Conservation (phyloP, 2,888 invertebrate species). For the Heliconius ismenius region DNA sequence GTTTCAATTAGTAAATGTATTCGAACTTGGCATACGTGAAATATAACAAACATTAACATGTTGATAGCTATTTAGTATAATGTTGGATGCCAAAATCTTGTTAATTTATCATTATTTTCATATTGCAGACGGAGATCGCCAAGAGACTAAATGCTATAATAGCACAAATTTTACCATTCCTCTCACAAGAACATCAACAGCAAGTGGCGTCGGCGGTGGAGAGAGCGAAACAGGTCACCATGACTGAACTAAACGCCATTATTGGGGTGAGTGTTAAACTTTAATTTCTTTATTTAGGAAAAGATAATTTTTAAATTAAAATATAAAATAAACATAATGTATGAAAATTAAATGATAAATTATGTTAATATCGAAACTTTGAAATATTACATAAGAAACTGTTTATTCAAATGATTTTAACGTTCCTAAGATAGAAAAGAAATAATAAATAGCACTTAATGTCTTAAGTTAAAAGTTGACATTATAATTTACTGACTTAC, state of each 20-base stretch:
- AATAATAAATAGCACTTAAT: too few species aligned
- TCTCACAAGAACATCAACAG: slow-evolving; percentile 95
- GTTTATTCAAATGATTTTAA: background rate
- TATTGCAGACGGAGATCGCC: slow-evolving; percentile 93
- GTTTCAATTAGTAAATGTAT: slow-evolving; percentile 9
- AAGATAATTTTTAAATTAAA: background rate
- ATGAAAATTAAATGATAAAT: background rate
- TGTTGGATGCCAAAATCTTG: slow-evolving; percentile 2
- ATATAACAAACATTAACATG: slow-evolving; percentile 22
- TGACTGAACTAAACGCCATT: slow-evolving; percentile 96
- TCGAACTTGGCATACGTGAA: background rate
- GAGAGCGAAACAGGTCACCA: slow-evolving; percentile 96
- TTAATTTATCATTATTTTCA: slow-evolving; percentile 9
- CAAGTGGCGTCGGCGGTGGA: slow-evolving; percentile 96
- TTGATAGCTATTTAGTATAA: slow-evolving; percentile 15
- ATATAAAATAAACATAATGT: background rate
- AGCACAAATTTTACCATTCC: slow-evolving; percentile 95
- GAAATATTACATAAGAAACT: slow-evolving; percentile 2
- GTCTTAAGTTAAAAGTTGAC: too few species aligned
- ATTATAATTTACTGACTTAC: too few species aligned
- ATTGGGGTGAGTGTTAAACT: slow-evolving; percentile 89
- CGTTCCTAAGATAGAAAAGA: too few species aligned
- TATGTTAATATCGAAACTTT: too few species aligned
- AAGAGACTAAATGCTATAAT: slow-evolving; percentile 96
- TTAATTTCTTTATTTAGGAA: background rate